Base-by-base conservation (phyloP, 2,888 invertebrate species). In the Rhingia rostrata region DNA sequence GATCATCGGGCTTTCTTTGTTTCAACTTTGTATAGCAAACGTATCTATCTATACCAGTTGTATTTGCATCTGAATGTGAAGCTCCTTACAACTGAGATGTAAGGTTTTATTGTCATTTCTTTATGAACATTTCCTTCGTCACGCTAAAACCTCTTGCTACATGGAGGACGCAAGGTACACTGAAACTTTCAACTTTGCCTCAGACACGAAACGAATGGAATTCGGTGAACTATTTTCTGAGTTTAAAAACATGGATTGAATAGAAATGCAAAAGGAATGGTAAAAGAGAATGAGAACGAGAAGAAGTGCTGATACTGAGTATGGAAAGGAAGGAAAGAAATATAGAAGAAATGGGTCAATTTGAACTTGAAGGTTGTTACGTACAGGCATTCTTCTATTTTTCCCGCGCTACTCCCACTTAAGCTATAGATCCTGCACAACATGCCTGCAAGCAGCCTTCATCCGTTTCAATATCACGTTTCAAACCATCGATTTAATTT, bases 401-500 rank as follows among this genome's bases (percentile, higher is more conserved):
- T 82, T 30, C 14, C 49, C 32, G 43, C 39, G 5, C 37, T 74
- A 37, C 78, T 67, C 63, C 51, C 63, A 69, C 61, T 61, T 67
- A 45, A 66, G 67, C 69, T 69, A 53, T 43, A 66, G 75, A 66
- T 75, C 35, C 60, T 32, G 54, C 84, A 80, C 79, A 84, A 54
- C 70, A 80, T 84, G 84, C 80, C 75, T 84, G 69, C 70, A 41
- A 75, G 84, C 74, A 80, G 80, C 64, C 84, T 84, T 80, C 74
- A 84, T 84, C 75, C 84, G 84, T 80, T 84, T 84, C 84, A 84
- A 84, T 84, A 84, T 84, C 84, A 84, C 84, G 84, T 84, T 84
- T 84, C 84, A 84, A 84, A 84, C 70, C 84, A 84, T 84, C 84
- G 84, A 84, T 84, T 84, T 84, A 84, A 84, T 84, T 80, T 80